Conservation (phyloP, 2,888 invertebrate genomes). For the Thymelicus sylvestris region DNA sequence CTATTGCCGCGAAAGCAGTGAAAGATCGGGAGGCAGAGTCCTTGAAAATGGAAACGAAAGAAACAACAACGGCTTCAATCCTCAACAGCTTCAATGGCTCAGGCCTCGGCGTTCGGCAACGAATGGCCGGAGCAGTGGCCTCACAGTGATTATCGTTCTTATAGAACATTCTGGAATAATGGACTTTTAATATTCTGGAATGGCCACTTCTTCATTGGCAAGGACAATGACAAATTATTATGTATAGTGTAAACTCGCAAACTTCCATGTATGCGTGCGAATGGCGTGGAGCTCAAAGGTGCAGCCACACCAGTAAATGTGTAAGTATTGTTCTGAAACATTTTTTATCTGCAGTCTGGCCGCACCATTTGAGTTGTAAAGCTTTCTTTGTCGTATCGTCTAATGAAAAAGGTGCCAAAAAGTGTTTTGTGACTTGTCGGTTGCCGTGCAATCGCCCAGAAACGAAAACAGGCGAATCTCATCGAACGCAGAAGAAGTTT, state of each 20-base stretch:
- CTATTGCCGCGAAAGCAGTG: conserved; percentile 52
- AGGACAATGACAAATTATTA: too few species aligned
- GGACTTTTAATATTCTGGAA: conserved; percentile 8
- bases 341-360: too few species aligned
- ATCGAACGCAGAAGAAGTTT: conserved; percentile 7
- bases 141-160: conserved; percentile 62
- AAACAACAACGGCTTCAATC: conserved; percentile 64
- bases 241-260: too few species aligned
- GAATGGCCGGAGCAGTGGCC: conserved; percentile 78
- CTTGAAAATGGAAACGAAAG: conserved; percentile 59
- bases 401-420: background rate
- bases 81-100: conserved; percentile 77
- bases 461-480: conserved; percentile 36
- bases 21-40: conserved; percentile 60
- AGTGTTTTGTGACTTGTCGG: conserved; percentile 10
- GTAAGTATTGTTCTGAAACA: too few species aligned
- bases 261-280: too few species aligned
- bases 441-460: conserved; percentile 1
- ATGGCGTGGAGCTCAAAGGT: too few species aligned
- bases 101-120: conserved; percentile 70
- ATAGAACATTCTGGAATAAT: conserved; percentile 2
- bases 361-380: too few species aligned
- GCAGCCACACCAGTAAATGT: too few species aligned
- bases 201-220: too few species aligned
- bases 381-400: too few species aligned